Conservation (phyloP, 2,888 invertebrate genomes). For the Plagiodera versicolora region DNA sequence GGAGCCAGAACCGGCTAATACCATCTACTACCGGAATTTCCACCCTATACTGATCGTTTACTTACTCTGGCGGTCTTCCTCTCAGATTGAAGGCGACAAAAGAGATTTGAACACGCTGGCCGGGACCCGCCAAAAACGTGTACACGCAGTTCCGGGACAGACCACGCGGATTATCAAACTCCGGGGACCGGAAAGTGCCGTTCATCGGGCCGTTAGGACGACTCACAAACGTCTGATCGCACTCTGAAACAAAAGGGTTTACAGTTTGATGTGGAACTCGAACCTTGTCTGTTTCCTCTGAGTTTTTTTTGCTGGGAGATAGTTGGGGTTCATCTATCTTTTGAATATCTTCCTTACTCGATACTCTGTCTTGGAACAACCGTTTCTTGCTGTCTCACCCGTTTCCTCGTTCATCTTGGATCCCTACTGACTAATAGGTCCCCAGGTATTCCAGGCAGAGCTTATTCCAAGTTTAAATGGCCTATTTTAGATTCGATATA, state of each 20-base stretch:
- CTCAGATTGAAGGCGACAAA: slow-evolving; percentile 89
- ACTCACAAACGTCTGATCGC: slow-evolving; percentile 93
- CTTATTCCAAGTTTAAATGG: neutral
- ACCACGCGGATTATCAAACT: slow-evolving; percentile 77
- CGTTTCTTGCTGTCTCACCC: neutral
- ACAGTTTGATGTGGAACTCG: neutral
- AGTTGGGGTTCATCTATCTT: neutral
- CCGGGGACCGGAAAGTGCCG: slow-evolving; percentile 86
- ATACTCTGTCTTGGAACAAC: neutral
- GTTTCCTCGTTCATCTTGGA: neutral
- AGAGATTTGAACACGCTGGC: slow-evolving; percentile 88
- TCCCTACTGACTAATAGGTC: neutral
- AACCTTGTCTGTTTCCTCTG: too few relatives aligned
- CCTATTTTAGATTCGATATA: neutral
- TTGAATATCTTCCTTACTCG: neutral
- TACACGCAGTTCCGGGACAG: slow-evolving; percentile 91
- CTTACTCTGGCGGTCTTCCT: slow-evolving; percentile 95
- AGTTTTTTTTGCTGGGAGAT: too few relatives aligned
- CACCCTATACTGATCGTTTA: slow-evolving; percentile 34
- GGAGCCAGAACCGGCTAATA: neutral
- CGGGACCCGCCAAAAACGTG: slow-evolving; percentile 91
- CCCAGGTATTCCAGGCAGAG: too few relatives aligned
- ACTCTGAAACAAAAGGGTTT: slow-evolving; percentile 77
- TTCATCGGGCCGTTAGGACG: slow-evolving; percentile 75
- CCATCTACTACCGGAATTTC: neutral